Percentiles rank a stretch among this genome's conserved stretches.
These are phyloP conservation scores for Varanus komodoensis DNA, from an alignment of 2,113 vertebrate species.

Conservation along the genomic window DNA sequence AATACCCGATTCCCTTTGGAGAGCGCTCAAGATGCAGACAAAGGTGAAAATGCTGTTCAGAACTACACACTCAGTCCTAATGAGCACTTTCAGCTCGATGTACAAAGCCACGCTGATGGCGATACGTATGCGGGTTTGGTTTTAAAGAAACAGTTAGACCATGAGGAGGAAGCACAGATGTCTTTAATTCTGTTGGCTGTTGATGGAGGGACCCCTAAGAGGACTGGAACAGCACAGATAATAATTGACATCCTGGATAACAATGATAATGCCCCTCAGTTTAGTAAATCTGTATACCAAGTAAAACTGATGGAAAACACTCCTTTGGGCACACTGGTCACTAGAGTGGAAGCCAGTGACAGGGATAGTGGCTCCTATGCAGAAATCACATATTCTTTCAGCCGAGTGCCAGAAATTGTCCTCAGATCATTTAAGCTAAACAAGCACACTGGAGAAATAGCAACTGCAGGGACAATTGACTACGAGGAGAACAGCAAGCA, in stretches of 20 bases:
- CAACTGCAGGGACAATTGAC: neutral
- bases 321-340: neutral
- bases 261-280: constrained; percentile 16
- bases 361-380: neutral
- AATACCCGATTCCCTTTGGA: neutral
- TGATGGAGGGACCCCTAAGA: constrained; percentile 15
- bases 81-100: neutral
- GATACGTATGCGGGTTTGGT: neutral
- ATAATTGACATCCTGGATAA: constrained; percentile 9
- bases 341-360: constrained; percentile 4
- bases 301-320: neutral
- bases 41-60: constrained; percentile 28
- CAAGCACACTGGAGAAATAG: constrained; percentile 6
- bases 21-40: constrained; percentile 7
- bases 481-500: neutral
- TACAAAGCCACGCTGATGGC: neutral
- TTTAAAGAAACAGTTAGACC: constrained; percentile 4
- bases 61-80: constrained; percentile 1
- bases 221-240: constrained; percentile 18
- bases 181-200: neutral
- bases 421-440: neutral
- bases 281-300: neutral
- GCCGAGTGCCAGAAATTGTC: neutral
- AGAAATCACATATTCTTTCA: neutral
- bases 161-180: neutral